Conservation (phyloP, 2,797 vertebrate genomes). For the Bryconaethiops microstoma region DNA sequence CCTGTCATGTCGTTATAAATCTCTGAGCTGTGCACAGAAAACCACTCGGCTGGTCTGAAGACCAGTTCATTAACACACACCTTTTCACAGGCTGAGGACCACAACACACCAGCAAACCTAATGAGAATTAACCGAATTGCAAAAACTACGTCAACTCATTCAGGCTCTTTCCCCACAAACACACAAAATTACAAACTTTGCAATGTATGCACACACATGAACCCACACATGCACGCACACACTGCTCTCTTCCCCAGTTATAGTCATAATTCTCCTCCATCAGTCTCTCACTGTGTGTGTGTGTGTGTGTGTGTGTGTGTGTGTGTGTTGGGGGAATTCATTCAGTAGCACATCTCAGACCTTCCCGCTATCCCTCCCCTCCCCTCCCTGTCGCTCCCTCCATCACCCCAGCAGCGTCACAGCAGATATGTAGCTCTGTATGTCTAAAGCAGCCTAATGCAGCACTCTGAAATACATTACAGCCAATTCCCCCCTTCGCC, state of each 20-base stretch:
- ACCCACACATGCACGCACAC: not conserved
- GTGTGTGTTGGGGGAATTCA: not conserved
- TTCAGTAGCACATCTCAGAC: not conserved
- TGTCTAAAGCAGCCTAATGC: conserved; percentile 10
- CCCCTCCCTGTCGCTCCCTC: not conserved
- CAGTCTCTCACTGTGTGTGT: not conserved
- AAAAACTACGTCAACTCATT: no score
- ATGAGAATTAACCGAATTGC: no score
- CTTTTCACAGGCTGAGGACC: no score
- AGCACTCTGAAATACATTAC: not conserved
- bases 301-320: no score
- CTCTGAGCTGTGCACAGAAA: no score
- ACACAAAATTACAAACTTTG: no score
- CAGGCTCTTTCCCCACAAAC: no score
- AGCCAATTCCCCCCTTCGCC: not conserved
- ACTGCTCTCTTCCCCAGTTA: not conserved
- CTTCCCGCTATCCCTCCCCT: not conserved
- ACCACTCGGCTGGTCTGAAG: no score
- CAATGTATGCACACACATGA: no score
- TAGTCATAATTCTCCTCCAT: not conserved
- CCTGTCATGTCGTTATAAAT: no score
- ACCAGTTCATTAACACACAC: no score
- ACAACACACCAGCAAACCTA: no score
- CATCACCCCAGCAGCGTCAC: not conserved
- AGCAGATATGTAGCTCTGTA: not conserved